Conservation (phyloP, 2,113 vertebrate species). For the Pterocles orientalis region DNA sequence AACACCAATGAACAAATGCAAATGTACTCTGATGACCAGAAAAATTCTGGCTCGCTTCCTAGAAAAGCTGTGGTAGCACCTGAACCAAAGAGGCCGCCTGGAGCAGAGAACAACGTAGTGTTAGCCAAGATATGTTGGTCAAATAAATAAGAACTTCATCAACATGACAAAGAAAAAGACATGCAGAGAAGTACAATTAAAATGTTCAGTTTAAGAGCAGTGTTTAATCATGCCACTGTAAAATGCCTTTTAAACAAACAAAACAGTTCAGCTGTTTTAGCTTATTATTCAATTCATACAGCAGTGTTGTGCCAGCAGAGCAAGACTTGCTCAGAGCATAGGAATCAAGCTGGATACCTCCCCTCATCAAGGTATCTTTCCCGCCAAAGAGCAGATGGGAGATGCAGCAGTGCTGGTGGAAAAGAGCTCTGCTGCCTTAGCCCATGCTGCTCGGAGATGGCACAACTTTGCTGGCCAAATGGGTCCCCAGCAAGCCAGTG, state of each 20-base stretch:
- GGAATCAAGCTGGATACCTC: neutral
- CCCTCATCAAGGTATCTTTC: neutral
- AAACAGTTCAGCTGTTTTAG: neutral
- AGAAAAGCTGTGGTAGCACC: neutral
- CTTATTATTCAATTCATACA: neutral
- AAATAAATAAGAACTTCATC: neutral
- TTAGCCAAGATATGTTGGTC: neutral
- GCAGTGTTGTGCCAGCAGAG: neutral
- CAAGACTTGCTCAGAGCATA: neutral
- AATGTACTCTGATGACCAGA: neutral
- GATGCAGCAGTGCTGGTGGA: too few species aligned
- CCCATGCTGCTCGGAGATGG: neutral
- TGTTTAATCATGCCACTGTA: fast-evolving
- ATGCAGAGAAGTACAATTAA: neutral
- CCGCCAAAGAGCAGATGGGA: neutral
- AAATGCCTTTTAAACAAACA: neutral
- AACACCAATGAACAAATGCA: neutral
- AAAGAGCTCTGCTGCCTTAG: neutral
- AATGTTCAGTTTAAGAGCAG: neutral
- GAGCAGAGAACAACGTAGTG: neutral
- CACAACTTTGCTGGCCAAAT: fast-evolving
- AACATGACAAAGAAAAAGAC: neutral
- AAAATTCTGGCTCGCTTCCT: slow-evolving; percentile 1
- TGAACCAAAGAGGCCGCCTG: neutral
- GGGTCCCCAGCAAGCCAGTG: fast-evolving